Base-by-base conservation (phyloP, 2,888 invertebrate species). In the Clostera curtula region DNA sequence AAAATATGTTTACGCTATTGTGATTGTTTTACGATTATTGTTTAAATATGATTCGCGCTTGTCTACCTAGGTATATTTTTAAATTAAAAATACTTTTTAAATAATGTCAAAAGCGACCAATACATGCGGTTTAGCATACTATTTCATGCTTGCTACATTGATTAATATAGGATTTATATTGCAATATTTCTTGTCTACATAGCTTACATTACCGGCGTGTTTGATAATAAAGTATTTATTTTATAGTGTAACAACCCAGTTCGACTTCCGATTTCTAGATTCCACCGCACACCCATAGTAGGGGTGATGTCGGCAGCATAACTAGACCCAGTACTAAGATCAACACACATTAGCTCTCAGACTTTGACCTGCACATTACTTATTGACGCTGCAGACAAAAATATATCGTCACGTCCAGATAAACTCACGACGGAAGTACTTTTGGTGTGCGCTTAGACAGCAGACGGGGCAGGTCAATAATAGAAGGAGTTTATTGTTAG, bases 271-370 rank as follows among this genome's bases (percentile, higher is more conserved):
- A 11, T 11, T 15, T 1, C 1, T 1, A 5, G 3, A 18, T 11
- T 12, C 5, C 6, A 14, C 1, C 4, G 10, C 9, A 12, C 9
- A 24, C 36, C 33, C 34, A 15, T 55, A 34, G 65, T 74, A 67
- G 24, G 29, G 34, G 23, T 27, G 19, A 33, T 40, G 48, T 49
- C 37, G 36, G 34, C 40, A 40, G 46, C 55, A 56, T 56, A 57
- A 67, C 65, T 62, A 61, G 63, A 55, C 56, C 60, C 44, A 45
- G 39, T 57, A 57, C 59, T 59, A 71, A 73, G 75, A 73, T 69
- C 63, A 71, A 74, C 73, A 74, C 67, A 76, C 66, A 73, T 76
- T 73, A 66, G 72, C 72, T 74, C 60, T 72, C 67, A 69, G 69
- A 64, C 70, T 64, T 61, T 64, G 67, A 67, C 60, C 56, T 54